These are phyloP conservation scores for Brachionus rubens DNA, from an alignment of 1,140 invertebrate species.

Conservation along the genomic window DNA sequence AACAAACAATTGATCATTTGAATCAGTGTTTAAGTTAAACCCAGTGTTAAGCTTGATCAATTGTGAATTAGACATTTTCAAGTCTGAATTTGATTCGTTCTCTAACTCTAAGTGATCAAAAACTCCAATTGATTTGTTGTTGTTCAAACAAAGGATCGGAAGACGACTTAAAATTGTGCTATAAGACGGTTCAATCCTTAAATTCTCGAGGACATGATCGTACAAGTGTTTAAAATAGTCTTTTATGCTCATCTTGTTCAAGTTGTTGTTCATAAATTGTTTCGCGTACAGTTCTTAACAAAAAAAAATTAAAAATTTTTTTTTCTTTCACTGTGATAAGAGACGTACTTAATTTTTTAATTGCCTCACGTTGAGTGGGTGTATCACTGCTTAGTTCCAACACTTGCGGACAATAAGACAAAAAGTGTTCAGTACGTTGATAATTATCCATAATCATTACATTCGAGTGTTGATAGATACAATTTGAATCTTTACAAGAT, in stretches of 20 bases:
- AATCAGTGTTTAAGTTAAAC: neutral
- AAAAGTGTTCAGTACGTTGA: conserved; percentile 43
- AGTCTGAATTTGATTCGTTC: neutral
- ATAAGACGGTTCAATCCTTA: conserved; percentile 19
- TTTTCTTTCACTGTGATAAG: neutral
- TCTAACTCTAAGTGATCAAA: conserved; percentile 42
- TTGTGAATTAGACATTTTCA: neutral
- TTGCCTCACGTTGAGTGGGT: conserved; percentile 6
- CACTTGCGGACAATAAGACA: conserved; percentile 33
- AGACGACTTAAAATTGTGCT: conserved; percentile 35
- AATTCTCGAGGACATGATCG: conserved; percentile 34
- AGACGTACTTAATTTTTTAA: conserved; percentile 26
- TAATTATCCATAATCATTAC: conserved; percentile 42
- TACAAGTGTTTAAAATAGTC: conserved; percentile 45
- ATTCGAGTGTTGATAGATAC: conserved; percentile 36
- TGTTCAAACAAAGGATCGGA: conserved; percentile 21
- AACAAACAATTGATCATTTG: neutral
- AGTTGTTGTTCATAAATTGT: conserved; percentile 39
- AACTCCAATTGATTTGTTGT: conserved; percentile 40
- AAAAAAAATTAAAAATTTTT: neutral
- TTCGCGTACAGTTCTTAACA: conserved; percentile 30
- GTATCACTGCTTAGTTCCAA: conserved; percentile 17
- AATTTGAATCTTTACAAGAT: conserved; percentile 44
- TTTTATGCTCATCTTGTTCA: conserved; percentile 40
- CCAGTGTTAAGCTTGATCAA: neutral